phyloP scores from a whole-genome alignment of 1,140 invertebrate species.

The Aphis gossypii region DNA sequence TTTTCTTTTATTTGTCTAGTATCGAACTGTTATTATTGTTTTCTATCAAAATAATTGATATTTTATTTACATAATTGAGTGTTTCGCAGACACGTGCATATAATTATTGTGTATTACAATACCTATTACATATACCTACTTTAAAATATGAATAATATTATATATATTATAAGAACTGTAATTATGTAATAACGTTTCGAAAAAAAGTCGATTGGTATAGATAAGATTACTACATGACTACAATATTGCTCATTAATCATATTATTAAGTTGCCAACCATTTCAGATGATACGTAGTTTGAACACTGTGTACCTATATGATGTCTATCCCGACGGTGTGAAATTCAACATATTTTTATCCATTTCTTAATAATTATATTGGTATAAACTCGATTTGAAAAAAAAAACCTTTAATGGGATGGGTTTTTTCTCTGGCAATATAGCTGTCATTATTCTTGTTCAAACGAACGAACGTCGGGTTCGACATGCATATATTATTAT shows the following conservation, averaged over 20 bases:
- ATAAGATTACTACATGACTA: background rate
- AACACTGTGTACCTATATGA: background rate
- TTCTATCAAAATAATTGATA: background rate
- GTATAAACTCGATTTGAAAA: background rate
- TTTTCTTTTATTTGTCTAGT: background rate
- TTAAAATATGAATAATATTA: background rate
- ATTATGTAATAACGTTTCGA: conserved; percentile 7
- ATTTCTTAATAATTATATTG: background rate
- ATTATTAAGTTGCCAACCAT: background rate
- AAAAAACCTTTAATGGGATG: background rate
- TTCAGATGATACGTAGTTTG: background rate
- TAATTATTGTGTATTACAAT: background rate
- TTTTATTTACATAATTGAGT: background rate
- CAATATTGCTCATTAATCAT: conserved; percentile 1
- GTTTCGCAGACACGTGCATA: background rate
- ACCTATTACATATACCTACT: background rate
- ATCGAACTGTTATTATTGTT: background rate
- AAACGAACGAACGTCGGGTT: background rate
- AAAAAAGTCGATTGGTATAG: background rate
- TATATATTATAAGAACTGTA: background rate
- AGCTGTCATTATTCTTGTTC: background rate
- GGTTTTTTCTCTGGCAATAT: background rate
- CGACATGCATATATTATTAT: background rate
- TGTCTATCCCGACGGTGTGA: background rate
- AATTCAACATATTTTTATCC: background rate